Conservation (phyloP, 2,888 invertebrate species). For the Rutpela maculata region DNA sequence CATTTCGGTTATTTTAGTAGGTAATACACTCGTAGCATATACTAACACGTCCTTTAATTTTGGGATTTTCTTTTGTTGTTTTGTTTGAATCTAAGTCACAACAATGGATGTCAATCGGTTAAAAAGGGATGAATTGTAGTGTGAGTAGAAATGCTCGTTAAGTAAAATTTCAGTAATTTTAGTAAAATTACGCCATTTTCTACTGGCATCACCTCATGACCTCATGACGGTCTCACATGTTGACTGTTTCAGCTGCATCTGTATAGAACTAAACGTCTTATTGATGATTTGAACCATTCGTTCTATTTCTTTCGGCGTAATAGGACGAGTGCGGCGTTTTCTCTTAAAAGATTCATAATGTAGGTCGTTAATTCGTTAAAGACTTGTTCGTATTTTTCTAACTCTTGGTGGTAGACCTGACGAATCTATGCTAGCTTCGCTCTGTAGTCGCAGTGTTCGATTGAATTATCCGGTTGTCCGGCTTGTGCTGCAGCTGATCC, state of each 20-base stretch:
- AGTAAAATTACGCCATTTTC: constrained; percentile 98
- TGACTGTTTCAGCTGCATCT: constrained; percentile 99
- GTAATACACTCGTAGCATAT: too few relatives aligned
- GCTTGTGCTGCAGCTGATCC: constrained; percentile 88
- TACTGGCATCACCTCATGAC: constrained; percentile 88
- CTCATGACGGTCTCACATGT: constrained; percentile 99
- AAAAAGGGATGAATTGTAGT: too few relatives aligned
- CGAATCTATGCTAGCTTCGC: constrained; percentile 99
- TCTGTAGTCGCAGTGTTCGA: constrained; percentile 99
- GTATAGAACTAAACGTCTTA: constrained; percentile 98
- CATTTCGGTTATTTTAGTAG: too few relatives aligned
- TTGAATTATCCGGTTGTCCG: constrained; percentile 93
- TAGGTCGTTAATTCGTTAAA: constrained; percentile 99
- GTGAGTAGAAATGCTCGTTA: constrained; percentile 99
- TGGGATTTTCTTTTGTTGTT: too few relatives aligned
- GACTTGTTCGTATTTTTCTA: constrained; percentile 99
- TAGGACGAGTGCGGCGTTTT: constrained; percentile 97
- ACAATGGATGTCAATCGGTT: too few relatives aligned
- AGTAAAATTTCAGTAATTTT: constrained; percentile 99
- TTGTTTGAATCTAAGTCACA: too few relatives aligned
- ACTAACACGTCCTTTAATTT: too few relatives aligned
- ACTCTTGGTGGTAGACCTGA: too few relatives aligned
- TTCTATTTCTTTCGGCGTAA: too few relatives aligned
- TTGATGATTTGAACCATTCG: constrained; percentile 98
- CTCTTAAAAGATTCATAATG: constrained; percentile 97